These are phyloP conservation scores for Embiotoca jacksoni DNA, from an alignment of 2,113 vertebrate species.

Conservation along the genomic window DNA sequence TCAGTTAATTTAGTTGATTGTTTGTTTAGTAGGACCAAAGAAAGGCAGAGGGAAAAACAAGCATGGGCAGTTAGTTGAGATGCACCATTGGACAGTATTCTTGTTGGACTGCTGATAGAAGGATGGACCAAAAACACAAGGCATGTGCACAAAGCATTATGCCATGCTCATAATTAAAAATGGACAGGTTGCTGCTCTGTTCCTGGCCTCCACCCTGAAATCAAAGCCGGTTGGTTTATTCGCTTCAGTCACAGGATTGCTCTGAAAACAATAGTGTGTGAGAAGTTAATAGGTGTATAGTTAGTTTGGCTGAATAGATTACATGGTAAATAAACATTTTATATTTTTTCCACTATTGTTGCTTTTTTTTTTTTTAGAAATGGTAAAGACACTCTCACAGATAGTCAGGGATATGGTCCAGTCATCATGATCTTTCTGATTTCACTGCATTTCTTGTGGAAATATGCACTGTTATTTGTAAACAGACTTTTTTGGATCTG, in stretches of 20 bases:
- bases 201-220: constrained; percentile 27
- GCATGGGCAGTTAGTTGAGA: background rate
- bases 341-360: background rate
- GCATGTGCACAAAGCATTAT: background rate
- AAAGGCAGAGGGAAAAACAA: background rate
- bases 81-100: constrained; percentile 4
- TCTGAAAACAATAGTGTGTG: background rate
- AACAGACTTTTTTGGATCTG: no score
- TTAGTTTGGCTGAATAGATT: background rate
- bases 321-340: background rate
- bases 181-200: constrained; percentile 25
- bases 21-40: no score
- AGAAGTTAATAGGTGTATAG: background rate
- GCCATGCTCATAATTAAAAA: constrained; percentile 36
- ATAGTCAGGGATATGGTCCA: background rate
- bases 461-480: background rate
- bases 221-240: constrained; percentile 14
- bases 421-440: background rate
- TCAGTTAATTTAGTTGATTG: background rate
- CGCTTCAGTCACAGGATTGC: background rate
- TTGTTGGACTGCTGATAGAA: constrained; percentile 14
- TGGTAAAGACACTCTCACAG: background rate
- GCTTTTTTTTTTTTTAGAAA: background rate
- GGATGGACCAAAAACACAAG: constrained; percentile 15
- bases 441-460: background rate